Conservation (phyloP, 2,113 vertebrate genomes). For the Cairina moschata region DNA sequence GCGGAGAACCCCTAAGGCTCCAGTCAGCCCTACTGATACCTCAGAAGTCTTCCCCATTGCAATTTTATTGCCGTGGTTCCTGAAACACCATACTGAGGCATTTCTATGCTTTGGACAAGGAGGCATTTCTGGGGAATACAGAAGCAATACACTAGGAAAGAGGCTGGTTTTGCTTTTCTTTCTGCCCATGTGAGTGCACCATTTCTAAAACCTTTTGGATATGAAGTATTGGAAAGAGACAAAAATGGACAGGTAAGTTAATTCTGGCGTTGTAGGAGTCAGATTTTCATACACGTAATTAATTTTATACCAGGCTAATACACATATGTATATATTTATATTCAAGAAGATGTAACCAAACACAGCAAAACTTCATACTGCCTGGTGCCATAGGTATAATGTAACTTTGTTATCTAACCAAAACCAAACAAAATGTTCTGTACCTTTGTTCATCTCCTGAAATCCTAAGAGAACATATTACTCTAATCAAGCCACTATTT, state of each 20-base stretch:
- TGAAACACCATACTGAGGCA: background rate
- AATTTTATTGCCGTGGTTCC: background rate
- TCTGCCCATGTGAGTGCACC: background rate
- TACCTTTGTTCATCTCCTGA: background rate
- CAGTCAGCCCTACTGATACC: background rate
- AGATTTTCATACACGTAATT: background rate
- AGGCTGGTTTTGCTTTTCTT: background rate
- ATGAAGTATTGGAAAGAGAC: background rate
- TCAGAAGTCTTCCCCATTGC: background rate
- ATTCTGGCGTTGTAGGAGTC: background rate
- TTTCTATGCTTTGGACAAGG: background rate
- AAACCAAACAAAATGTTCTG: background rate
- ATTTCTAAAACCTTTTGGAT: background rate
- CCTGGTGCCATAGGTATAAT: background rate
- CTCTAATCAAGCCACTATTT: background rate
- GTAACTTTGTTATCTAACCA: background rate
- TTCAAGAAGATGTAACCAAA: background rate
- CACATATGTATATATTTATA: background rate
- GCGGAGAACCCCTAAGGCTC: background rate
- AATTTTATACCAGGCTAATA: background rate
- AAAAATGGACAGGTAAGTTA: background rate
- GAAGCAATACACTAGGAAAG: background rate
- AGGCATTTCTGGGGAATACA: background rate
- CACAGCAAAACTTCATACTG: background rate
- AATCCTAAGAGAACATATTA: background rate